These are phyloP conservation scores for Pegoplata infirma DNA, from an alignment of 2,888 invertebrate species.

Conservation along the genomic window DNA sequence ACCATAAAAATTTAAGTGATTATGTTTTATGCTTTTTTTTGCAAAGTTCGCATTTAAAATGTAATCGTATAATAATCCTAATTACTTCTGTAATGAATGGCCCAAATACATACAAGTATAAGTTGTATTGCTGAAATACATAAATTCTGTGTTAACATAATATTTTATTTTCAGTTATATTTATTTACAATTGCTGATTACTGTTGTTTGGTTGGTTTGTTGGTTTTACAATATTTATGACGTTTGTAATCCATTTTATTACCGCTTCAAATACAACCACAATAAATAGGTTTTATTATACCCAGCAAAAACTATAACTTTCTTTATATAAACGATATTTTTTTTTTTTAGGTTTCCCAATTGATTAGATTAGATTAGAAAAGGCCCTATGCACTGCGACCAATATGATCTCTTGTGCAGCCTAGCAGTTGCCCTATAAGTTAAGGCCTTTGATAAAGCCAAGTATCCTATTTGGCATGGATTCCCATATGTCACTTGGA, in stretches of 20 bases:
- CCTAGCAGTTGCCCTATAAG: no score
- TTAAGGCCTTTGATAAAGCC: no score
- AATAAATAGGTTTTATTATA: no score
- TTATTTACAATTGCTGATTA: background rate
- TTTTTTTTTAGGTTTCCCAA: background rate
- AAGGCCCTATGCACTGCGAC: no score
- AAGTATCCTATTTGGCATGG: no score
- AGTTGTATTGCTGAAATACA: background rate
- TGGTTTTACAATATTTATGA: slow-evolving; percentile 16
- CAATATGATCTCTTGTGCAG: no score
- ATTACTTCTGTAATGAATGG: slow-evolving; percentile 10
- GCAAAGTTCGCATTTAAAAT: background rate
- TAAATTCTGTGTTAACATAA: background rate
- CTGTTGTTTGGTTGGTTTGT: slow-evolving; percentile 9
- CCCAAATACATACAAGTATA: background rate
- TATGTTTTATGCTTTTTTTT: background rate
- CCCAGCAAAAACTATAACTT: no score
- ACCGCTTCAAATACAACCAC: slow-evolving; percentile 13
- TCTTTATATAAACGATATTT: background rate
- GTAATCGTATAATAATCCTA: slow-evolving; percentile 6
- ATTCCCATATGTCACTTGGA: no score
- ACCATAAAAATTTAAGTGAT: background rate
- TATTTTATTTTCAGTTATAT: slow-evolving; percentile 9
- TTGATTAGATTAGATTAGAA: no score
- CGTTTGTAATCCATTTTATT: slow-evolving; percentile 23